A percentile compares a stretch with the other conserved stretches of the same genome.
phyloP scores from a whole-genome alignment of 2,888 invertebrate species.

The Acleris cristana region DNA sequence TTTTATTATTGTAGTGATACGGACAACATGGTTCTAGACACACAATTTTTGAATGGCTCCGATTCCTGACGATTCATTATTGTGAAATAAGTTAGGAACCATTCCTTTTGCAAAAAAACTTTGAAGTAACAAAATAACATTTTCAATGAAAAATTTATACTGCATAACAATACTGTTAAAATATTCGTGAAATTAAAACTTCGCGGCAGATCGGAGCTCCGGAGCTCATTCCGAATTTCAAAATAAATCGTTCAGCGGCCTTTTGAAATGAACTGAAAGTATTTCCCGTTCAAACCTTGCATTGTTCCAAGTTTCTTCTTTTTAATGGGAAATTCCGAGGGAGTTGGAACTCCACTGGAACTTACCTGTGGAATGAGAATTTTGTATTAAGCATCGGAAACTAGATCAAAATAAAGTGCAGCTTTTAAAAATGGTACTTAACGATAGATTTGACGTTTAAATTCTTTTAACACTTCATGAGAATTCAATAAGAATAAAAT shows the following conservation, averaged over 20 bases:
- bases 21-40: too few species aligned
- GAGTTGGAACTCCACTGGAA: conserved; percentile 47
- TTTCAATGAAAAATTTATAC: conserved; percentile 34
- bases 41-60: too few species aligned
- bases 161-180: conserved; percentile 32
- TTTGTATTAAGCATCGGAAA: conserved; percentile 2
- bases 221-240: conserved; percentile 37
- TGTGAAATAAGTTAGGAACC: too few species aligned
- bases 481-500: too few species aligned
- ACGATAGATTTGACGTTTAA: too few species aligned
- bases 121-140: conserved; percentile 4
- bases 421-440: too few species aligned
- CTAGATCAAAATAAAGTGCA: neutral
- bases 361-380: conserved; percentile 71
- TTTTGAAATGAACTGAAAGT: conserved; percentile 51
- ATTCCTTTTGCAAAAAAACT: conserved; percentile 1
- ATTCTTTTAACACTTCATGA: too few species aligned
- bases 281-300: conserved; percentile 48
- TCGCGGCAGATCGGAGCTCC: conserved; percentile 24
- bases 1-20: too few species aligned
- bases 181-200: conserved; percentile 37
- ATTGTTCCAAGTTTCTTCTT: conserved; percentile 57
- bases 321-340: conserved; percentile 60
- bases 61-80: too few species aligned
- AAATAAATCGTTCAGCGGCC: conserved; percentile 44